These are phyloP conservation scores for Ceratosolen fusciceps DNA, from an alignment of 1,140 invertebrate species.

Conservation along the genomic window DNA sequence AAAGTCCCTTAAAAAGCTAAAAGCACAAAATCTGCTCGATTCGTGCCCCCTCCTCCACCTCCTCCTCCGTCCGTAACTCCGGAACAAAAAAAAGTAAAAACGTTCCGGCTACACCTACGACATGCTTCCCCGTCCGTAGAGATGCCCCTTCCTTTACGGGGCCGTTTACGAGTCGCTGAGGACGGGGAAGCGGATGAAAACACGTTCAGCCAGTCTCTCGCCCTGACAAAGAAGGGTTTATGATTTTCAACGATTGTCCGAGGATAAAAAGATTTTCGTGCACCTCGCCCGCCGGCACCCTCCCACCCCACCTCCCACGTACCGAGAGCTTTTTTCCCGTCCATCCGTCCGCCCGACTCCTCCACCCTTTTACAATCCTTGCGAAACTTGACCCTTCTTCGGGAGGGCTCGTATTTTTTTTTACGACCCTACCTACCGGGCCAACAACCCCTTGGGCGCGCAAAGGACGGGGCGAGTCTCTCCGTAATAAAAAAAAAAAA, in stretches of 20 bases:
- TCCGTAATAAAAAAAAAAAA: no score
- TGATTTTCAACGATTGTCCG: slow-evolving; percentile 57
- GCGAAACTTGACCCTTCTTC: slow-evolving; percentile 60
- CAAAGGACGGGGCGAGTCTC: slow-evolving; percentile 26
- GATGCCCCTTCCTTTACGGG: no score
- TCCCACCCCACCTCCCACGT: no score
- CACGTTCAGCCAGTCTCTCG: slow-evolving; percentile 49
- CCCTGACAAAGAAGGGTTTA: slow-evolving; percentile 62
- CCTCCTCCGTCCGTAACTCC: slow-evolving; percentile 56
- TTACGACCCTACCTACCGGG: slow-evolving; percentile 60
- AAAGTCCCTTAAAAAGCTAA: slow-evolving; percentile 55
- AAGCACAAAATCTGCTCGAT: slow-evolving; percentile 47
- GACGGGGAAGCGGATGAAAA: slow-evolving; percentile 53
- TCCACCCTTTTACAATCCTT: slow-evolving; percentile 64
- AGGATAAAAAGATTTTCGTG: slow-evolving; percentile 49
- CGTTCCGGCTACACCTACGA: no score
- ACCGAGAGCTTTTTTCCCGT: no score
- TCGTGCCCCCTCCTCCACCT: slow-evolving; percentile 52
- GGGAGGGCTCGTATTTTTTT: slow-evolving; percentile 54
- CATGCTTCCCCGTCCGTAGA: no score
- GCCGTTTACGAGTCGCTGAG: slow-evolving; percentile 21
- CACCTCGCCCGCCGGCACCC: not conserved
- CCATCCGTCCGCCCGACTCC: slow-evolving; percentile 45
- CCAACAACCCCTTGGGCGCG: slow-evolving; percentile 58
- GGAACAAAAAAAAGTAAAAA: no score